Evolutionary conservation across 2,888 invertebrate species (phyloP).

Genomic region (Flabesymbios commensalis): DNA sequence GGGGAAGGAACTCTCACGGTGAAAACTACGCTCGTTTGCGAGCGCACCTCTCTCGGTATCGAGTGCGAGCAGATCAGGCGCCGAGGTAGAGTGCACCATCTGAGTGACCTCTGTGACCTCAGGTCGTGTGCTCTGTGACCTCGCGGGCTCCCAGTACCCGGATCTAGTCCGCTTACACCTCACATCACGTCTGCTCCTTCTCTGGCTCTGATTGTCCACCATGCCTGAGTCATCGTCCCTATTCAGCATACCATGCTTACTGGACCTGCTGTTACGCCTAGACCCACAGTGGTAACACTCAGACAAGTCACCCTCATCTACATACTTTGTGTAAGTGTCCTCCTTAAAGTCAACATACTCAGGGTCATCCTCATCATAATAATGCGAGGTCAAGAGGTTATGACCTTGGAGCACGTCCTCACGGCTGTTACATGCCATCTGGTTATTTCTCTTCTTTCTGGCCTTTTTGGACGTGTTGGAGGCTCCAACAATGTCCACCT

Average conservation of each 20-base stretch:
- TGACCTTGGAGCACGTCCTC: slow-evolving; percentile 3
- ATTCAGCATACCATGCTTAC: background rate
- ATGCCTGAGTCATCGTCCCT: background rate
- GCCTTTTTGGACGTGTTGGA: background rate
- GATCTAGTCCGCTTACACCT: background rate
- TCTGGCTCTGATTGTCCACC: background rate
- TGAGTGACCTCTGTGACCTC: too few relatives aligned
- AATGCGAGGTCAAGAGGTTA: background rate
- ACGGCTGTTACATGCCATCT: too few relatives aligned
- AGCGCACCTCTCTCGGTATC: too few relatives aligned
- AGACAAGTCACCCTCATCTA: too few relatives aligned
- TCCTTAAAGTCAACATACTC: background rate
- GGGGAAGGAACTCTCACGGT: too few relatives aligned
- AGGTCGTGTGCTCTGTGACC: too few relatives aligned
- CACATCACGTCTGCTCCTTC: background rate
- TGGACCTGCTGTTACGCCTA: background rate
- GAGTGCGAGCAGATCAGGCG: too few relatives aligned
- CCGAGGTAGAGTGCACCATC: too few relatives aligned
- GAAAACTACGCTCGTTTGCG: too few relatives aligned
- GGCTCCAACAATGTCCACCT: background rate
- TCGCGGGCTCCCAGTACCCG: slow-evolving; percentile 1
- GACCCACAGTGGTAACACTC: background rate
- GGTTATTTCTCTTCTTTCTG: background rate
- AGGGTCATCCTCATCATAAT: background rate
- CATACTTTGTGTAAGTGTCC: too few relatives aligned